These are phyloP conservation scores for Peromyscus maniculatus DNA, from an alignment of 2,113 vertebrate genomes.

Conservation along the genomic window DNA sequence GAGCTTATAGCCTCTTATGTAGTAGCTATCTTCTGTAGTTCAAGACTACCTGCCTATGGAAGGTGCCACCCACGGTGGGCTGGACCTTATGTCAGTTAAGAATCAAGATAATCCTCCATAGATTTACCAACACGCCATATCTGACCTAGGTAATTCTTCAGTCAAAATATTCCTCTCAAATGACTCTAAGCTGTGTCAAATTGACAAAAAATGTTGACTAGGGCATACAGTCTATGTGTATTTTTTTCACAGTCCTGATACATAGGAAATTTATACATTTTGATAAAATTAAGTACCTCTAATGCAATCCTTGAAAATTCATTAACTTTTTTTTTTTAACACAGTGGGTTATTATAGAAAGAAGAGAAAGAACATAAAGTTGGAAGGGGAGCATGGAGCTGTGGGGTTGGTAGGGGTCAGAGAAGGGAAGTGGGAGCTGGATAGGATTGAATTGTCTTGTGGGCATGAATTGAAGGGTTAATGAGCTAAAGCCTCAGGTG, in stretches of 20 bases:
- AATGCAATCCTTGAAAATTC: neutral
- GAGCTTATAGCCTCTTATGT: neutral
- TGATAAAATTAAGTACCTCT: conserved; percentile 23
- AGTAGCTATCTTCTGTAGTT: neutral
- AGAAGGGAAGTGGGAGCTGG: neutral
- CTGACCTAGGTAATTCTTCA: neutral
- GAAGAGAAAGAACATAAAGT: neutral
- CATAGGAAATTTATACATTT: conserved; percentile 18
- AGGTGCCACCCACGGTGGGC: neutral
- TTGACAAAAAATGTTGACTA: neutral
- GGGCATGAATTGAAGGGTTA: neutral
- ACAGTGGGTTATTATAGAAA: neutral
- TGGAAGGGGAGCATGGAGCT: neutral
- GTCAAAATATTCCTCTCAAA: neutral
- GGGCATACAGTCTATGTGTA: neutral
- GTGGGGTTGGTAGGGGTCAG: neutral
- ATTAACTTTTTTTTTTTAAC: neutral
- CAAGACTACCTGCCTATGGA: neutral
- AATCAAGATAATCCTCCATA: neutral
- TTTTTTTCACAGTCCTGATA: conserved; percentile 48
- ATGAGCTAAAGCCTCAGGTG: neutral
- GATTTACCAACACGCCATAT: too few relatives aligned
- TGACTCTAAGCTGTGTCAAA: neutral
- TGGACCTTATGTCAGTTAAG: neutral
- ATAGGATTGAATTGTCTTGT: neutral